phyloP scores from a whole-genome alignment of 2,888 invertebrate species.

The Cheiracanthium punctorium region DNA sequence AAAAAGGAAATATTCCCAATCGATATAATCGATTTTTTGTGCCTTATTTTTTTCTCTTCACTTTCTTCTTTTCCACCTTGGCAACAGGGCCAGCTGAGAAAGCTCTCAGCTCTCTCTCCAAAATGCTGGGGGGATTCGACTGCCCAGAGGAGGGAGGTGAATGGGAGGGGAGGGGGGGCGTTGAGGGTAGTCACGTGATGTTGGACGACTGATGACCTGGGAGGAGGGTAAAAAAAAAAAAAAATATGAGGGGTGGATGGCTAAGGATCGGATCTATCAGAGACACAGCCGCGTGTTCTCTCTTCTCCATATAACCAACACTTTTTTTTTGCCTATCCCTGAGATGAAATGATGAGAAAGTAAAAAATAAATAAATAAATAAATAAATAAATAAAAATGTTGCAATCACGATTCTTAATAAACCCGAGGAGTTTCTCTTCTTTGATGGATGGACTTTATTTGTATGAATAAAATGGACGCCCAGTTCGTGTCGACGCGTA shows the following conservation, averaged over 20 bases:
- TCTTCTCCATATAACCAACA: slow-evolving; percentile 58
- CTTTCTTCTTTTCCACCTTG: slow-evolving; percentile 61
- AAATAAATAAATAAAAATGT: slow-evolving; percentile 29
- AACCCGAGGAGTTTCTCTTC: slow-evolving; percentile 40
- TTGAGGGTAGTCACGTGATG: slow-evolving; percentile 52
- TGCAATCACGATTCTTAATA: slow-evolving; percentile 67
- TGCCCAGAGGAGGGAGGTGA: slow-evolving; percentile 37
- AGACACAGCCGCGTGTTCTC: slow-evolving; percentile 34
- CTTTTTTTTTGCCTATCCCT: slow-evolving; percentile 9
- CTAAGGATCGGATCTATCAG: slow-evolving; percentile 56
- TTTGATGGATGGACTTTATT: slow-evolving; percentile 60
- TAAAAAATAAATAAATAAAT: background rate
- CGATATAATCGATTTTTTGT: slow-evolving; percentile 67
- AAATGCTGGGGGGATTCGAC: slow-evolving; percentile 32
- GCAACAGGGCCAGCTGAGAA: slow-evolving; percentile 66
- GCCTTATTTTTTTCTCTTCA: slow-evolving; percentile 51
- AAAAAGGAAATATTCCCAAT: slow-evolving; percentile 59
- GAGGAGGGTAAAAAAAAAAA: slow-evolving; percentile 26
- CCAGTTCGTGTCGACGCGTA: slow-evolving; percentile 49
- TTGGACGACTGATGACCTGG: slow-evolving; percentile 62
- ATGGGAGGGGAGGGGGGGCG: slow-evolving; percentile 24
- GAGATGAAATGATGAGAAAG: slow-evolving; percentile 42
- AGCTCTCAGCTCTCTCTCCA: slow-evolving; percentile 54
- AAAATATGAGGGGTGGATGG: background rate
- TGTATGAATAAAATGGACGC: slow-evolving; percentile 59